Evolutionary conservation across 1,140 invertebrate species (phyloP), one percentile per base, ranked within the genome.

Genomic region (Panulirus ornatus): DNA sequence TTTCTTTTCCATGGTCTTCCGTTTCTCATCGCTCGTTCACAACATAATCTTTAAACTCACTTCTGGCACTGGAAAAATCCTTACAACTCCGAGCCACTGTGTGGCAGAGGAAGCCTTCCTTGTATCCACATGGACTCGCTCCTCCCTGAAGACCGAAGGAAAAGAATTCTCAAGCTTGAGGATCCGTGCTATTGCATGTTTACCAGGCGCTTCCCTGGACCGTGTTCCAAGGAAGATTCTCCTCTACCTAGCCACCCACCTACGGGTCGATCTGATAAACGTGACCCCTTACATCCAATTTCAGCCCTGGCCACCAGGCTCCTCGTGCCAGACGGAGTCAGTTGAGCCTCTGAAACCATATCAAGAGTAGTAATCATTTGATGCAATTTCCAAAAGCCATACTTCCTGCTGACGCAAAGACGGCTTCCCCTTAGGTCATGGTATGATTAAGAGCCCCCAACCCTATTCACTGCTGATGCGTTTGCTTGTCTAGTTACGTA

Each of bases 341-440:
- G 47, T 30, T 66, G n/a, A 66, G 58, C 58, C 58, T 27, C 58
- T 66, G 78, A 81, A 58, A 34, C 36, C 78, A 19, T 81, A 81
- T 30, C 30, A 22, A 40, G 47, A 81, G 78, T 58, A 81, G 42
- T 81, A 81, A 81, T 81, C 78, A 81, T 58, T 81, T 81, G 78
- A 81, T 81, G 78, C 78, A 81, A 81, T 81, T 81, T 81, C 47
- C 47, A 30, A 81, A 81, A 81, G 47, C 54, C 78, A 81, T 51
- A 81, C 58, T 58, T 81, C 54, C 47, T 58, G 14, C 78, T 81
- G 47, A 36, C 78, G 19, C 71, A n/a, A 27, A 66, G n/a, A 66
- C 30, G 58, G 58, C 58, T 66, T 66, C 58, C 22, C 22, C n/a
- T 27, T 27, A 27, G 58, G n/a, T 66, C 58, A 66, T 30, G 58